phyloP scores from a whole-genome alignment of 2,113 vertebrate species.

The Muntiacus reevesi region DNA sequence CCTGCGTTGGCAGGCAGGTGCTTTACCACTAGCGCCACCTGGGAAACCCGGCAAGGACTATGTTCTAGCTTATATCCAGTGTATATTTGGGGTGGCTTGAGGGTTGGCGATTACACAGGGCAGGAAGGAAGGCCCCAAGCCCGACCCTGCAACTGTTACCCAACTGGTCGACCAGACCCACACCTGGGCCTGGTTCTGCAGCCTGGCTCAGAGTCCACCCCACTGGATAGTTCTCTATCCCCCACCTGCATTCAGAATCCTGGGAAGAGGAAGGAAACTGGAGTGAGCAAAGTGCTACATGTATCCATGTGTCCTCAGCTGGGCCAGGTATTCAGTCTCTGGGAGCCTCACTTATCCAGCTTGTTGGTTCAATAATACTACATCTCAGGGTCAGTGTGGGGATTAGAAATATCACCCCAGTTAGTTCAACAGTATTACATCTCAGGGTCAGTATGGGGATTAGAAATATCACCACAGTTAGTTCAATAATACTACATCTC shows the following conservation, averaged over 20 bases:
- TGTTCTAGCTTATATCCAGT: not conserved
- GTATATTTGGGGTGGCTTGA: fast-evolving
- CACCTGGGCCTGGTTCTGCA: not conserved
- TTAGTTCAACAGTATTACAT: not conserved
- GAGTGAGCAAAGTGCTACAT: not conserved
- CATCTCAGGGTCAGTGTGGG: not conserved
- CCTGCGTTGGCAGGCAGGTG: not conserved
- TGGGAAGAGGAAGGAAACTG: not conserved
- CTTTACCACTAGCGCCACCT: not conserved
- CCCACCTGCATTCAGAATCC: not conserved
- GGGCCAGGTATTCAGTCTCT: not conserved
- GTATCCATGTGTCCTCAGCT: not conserved
- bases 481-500: not conserved
- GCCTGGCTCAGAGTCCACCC: fast-evolving
- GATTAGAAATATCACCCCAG: not conserved
- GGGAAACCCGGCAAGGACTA: not conserved
- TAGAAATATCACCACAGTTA: not conserved
- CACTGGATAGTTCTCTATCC: not conserved
- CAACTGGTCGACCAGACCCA: not conserved
- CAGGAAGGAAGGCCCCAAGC: not conserved
- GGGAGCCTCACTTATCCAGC: not conserved
- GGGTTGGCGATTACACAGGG: fast-evolving
- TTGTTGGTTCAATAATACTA: not conserved
- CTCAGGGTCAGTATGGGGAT: not conserved
- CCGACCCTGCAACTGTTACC: not conserved